Conservation (phyloP, 92 coral and sea anemone species). For the Desmophyllum pertusum region DNA sequence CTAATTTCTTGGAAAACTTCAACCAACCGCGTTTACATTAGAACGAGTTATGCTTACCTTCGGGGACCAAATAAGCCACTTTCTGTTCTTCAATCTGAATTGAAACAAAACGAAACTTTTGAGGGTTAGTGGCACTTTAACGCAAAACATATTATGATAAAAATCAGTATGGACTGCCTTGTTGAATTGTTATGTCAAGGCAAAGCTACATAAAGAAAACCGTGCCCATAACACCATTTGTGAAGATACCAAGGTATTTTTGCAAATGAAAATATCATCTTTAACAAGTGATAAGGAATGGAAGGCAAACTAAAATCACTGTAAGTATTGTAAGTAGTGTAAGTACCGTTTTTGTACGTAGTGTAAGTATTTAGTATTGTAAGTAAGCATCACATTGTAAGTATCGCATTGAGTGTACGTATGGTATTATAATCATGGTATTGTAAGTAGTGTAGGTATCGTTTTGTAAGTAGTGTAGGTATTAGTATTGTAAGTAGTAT, state of each 20-base stretch:
- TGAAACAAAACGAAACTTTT: not conserved
- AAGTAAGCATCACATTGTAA: too few species aligned
- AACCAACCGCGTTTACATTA: not conserved
- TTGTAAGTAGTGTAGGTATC: too few species aligned
- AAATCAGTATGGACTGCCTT: not conserved
- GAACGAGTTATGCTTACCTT: not conserved
- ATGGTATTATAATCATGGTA: too few species aligned
- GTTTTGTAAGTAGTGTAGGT: too few species aligned
- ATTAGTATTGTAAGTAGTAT: too few species aligned
- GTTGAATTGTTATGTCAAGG: not conserved
- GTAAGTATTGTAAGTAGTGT: too few species aligned
- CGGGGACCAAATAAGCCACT: not conserved
- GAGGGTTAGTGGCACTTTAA: not conserved
- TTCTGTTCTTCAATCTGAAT: constrained; percentile 13
- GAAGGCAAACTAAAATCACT: too few species aligned
- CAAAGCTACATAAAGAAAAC: not conserved
- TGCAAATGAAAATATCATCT: not conserved
- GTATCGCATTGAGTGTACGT: too few species aligned
- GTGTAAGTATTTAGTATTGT: too few species aligned
- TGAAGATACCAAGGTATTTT: not conserved
- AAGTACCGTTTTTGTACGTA: too few species aligned
- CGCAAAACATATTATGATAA: not conserved
- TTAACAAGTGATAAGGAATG: too few species aligned
- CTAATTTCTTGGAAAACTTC: too few species aligned
- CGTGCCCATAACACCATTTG: not conserved